Evolutionary conservation across 64 coral and sea anemone genomes (phyloP), one percentile per base, ranked within the genome.

Genomic region (Exaiptasia diaphana): DNA sequence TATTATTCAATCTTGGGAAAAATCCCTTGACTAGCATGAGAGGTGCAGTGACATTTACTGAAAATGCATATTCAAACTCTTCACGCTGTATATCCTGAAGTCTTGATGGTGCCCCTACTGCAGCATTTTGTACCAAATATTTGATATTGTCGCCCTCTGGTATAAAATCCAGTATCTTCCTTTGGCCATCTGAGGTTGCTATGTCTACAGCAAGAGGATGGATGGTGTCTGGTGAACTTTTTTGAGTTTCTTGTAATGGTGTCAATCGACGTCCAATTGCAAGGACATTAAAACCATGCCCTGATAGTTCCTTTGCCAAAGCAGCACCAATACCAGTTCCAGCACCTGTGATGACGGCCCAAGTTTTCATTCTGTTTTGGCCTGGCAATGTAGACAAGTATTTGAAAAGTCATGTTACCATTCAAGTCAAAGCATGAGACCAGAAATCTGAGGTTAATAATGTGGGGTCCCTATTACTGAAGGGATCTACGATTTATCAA

Each of bases 31-130:
- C 75, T 36, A 89, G 29, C 86, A 89, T 81, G 26, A 89, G 68
- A n/a, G 86, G 86, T 61, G 86, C 86, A 15, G 86, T 89, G 7
- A 89, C 77, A 56, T 89, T 89, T 20, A 88, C 85, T 9, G 75
- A 55, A 38, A 88, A 33, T 14, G 85, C 85, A 80, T 88, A 79
- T 15, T 88, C 85, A 61, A 88, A 88, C 53, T 88, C 85, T 44
- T 69, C 75, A 1, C 39, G 41, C 45, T 80, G 11, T 21, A 80
- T 80, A 45, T 88, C 85, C 41, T 71, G 32, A 48, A 88, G 63
- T 41, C 75, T 44, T 12, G 85, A 88, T 0, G 85, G 85, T 3
- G 70, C 50, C 13, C 85, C 85, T 32, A 88, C 85, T 42, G 85
- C 85, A 57, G 85, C 85, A 71, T 88, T 88, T 37, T 88, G 85